Base-by-base conservation (phyloP, 1,140 invertebrate genomes). In the Drosophila leontia region DNA sequence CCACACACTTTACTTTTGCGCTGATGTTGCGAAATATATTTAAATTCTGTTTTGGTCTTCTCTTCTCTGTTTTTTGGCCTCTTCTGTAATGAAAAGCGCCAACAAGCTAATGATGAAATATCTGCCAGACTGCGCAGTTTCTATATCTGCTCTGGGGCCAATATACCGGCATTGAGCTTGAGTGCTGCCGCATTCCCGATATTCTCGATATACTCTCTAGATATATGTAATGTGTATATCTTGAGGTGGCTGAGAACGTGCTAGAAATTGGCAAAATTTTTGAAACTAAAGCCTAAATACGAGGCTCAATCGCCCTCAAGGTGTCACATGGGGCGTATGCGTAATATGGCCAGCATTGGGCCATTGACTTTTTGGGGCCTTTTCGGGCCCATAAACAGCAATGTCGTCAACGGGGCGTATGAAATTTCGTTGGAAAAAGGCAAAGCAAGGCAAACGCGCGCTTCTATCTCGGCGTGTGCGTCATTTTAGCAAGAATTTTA, bases 41-140 rank as follows among this genome's bases (percentile, higher is more conserved):
- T 82, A 87, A 87, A 87, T 87, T 87, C 67, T 75, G 62, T 82
- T 80, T 79, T 62, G 65, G 63, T 42, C 78, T 45, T 58, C 63
- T 39, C 55, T 65, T 70, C 45, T 75, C 44, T 74, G 17, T 68
- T 32, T 47, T 57, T 35, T 42, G 69, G 55, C 17, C 42, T 77
- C 64, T 77, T 65, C 62, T 86, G 82, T 79, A 82, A 87, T 87
- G 83, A 87, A 87, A 82, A 86, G 82, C 75, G 70, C 59, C 82
- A 86, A 81, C 64, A 68, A 82, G 83, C 77, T 75, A 87, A 82
- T 87, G 84, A 88, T 87, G 84, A 87, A 88, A 88, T 88, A 88
- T 88, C 79, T 75, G 61, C 32, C 84, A 69, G 75, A 75, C 69
- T 88, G 80, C 83, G 84, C 80, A 86, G 83, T 80, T 87, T 82